Evolutionary conservation across 53 echinoderm and acorn worm genomes (phyloP).

Genomic region (Antedon mediterranea): DNA sequence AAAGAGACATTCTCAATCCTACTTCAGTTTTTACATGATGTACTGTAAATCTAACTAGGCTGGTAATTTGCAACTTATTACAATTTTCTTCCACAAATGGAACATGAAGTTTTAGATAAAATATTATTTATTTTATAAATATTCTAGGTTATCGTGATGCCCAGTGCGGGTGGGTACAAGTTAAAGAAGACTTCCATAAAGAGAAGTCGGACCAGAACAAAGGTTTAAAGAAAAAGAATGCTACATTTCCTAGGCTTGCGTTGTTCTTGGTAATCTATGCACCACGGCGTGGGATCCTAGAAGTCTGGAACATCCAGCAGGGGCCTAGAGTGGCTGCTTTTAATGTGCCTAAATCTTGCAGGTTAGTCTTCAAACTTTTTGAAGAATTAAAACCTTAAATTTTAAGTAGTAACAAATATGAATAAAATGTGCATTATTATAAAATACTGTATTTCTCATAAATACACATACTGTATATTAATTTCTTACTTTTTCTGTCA

Average conservation of each 20-base stretch:
- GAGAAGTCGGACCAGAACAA: conserved; percentile 36
- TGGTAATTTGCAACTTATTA: too few relatives aligned
- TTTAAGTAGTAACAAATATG: too few relatives aligned
- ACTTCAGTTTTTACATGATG: too few relatives aligned
- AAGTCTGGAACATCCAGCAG: conserved; percentile 98
- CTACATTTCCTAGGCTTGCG: conserved; percentile 34
- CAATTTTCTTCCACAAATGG: too few relatives aligned
- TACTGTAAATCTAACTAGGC: too few relatives aligned
- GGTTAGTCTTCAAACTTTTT: conserved; percentile 6
- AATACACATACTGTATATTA: too few relatives aligned
- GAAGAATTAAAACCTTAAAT: too few relatives aligned
- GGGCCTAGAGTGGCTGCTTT: conserved; percentile 96
- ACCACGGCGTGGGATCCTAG: conserved; percentile 84
- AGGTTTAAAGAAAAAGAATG: neutral
- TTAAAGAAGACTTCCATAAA: conserved; percentile 56
- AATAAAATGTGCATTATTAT: too few relatives aligned
- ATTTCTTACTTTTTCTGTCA: neutral
- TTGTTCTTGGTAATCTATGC: conserved; percentile 96
- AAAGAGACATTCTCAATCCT: too few relatives aligned
- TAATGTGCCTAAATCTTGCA: conserved; percentile 87
- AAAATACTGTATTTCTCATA: too few relatives aligned
- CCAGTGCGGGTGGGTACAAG: conserved; percentile 97
- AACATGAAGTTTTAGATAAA: too few relatives aligned
- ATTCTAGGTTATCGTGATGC: conserved; percentile 90
- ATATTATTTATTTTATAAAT: too few relatives aligned